phyloP scores from a whole-genome alignment of 2,797 vertebrate species.

The Amblyraja radiata region DNA sequence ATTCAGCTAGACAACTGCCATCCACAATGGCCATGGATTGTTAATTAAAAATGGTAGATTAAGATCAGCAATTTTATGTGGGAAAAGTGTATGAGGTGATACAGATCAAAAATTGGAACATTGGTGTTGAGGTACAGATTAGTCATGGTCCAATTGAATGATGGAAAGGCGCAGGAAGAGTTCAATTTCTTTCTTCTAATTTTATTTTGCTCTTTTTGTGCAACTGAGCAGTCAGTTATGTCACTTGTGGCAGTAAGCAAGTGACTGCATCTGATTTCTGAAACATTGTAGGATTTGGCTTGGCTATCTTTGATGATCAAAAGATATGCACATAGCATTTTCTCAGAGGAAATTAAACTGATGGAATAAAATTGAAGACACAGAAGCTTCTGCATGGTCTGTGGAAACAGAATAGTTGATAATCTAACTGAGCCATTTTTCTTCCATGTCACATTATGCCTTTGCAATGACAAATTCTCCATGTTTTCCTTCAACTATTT shows the following conservation, averaged over 20 bases:
- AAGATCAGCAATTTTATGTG: not conserved
- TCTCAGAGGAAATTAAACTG: not conserved
- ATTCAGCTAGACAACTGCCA: not conserved
- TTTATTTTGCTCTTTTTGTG: not conserved
- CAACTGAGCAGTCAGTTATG: not conserved
- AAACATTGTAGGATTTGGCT: not conserved
- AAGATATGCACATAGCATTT: not conserved
- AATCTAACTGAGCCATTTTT: not conserved
- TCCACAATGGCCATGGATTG: not conserved
- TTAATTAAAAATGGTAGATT: not conserved
- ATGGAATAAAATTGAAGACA: not conserved
- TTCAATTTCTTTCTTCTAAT: not conserved
- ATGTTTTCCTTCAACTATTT: not conserved
- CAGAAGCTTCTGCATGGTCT: not conserved
- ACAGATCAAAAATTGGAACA: not conserved
- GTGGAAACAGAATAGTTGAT: not conserved
- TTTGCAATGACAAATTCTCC: not conserved
- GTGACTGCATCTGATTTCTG: not conserved
- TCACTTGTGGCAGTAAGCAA: too few species aligned
- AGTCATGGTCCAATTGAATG: not conserved
- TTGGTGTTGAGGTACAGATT: not conserved
- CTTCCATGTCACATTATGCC: not conserved
- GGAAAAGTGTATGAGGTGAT: not conserved
- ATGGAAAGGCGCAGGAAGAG: not conserved
- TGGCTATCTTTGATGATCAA: not conserved